phyloP scores from a whole-genome alignment of 2,113 vertebrate genomes.

The Malurus alboscapulatus region DNA sequence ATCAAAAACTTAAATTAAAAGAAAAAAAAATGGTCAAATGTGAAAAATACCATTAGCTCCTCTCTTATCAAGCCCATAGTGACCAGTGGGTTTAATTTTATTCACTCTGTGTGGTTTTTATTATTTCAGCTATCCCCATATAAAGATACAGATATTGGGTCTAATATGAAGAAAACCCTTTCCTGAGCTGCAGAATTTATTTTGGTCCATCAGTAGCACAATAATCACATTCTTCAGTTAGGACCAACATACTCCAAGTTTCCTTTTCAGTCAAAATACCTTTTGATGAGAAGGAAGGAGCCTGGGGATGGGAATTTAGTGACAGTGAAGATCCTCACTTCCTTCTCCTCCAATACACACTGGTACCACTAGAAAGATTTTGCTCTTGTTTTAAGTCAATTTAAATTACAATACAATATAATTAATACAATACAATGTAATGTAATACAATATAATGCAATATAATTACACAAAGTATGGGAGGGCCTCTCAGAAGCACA shows the following conservation, averaged over 20 bases:
- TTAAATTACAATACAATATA: background rate
- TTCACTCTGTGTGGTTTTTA: background rate
- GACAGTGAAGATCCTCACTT: background rate
- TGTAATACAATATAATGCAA: background rate
- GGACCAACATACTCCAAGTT: background rate
- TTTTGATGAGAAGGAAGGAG: background rate
- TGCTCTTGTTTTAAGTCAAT: background rate
- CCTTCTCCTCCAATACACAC: background rate
- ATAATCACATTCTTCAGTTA: background rate
- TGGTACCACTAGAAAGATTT: background rate
- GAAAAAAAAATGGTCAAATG: background rate
- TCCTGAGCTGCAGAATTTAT: background rate
- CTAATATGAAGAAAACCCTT: background rate
- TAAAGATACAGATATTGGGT: background rate
- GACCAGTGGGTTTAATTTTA: background rate
- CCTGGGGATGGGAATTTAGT: background rate
- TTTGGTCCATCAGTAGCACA: background rate
- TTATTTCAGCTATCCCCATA: background rate
- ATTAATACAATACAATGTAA: background rate
- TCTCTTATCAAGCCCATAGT: background rate
- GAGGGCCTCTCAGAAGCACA: background rate
- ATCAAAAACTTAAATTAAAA: background rate
- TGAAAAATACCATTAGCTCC: background rate
- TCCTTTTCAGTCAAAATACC: background rate
- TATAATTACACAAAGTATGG: background rate